Percentiles rank a stretch among this genome's conserved stretches.
Conservation (phyloP, 1,140 invertebrate genomes). For the Ceratosolen fusciceps region DNA sequence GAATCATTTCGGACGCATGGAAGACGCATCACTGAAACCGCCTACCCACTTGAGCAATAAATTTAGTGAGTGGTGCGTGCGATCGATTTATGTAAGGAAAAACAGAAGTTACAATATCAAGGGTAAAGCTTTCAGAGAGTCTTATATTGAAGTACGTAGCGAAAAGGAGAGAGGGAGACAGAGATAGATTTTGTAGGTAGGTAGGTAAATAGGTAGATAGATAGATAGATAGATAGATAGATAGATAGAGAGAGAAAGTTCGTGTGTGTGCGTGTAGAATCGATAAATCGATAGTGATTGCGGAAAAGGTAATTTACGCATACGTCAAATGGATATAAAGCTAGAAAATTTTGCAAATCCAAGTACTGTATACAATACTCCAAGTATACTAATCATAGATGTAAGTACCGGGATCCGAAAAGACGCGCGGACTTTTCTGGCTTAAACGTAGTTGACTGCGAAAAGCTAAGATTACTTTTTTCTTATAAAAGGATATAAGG, state of each 20-base stretch:
- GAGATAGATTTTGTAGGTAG: not conserved
- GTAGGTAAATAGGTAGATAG: not conserved
- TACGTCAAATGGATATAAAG: slow-evolving; percentile 53
- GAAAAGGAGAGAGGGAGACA: not conserved
- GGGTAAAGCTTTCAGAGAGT: not conserved
- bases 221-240: slow-evolving; percentile 15
- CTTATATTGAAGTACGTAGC: not conserved
- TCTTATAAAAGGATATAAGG: not conserved
- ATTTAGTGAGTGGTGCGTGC: slow-evolving; percentile 36
- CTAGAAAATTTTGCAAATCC: slow-evolving; percentile 44
- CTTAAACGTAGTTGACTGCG: not conserved
- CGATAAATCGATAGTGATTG: slow-evolving; percentile 13
- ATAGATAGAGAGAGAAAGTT: slow-evolving; percentile 1
- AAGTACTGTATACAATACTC: slow-evolving; percentile 65
- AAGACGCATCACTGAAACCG: slow-evolving; percentile 52
- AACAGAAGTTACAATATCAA: slow-evolving; percentile 12
- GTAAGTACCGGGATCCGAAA: slow-evolving; percentile 32
- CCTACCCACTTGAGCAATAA: slow-evolving; percentile 61
- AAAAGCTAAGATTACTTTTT: slow-evolving; percentile 7
- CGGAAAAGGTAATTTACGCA: slow-evolving; percentile 48
- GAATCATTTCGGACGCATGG: slow-evolving; percentile 55
- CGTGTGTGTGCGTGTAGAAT: no score
- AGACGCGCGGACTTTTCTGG: slow-evolving; percentile 16
- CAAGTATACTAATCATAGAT: slow-evolving; percentile 62
- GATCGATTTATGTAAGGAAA: not conserved